phyloP scores from a whole-genome alignment of 2,113 vertebrate genomes.

The Colossoma macropomum region DNA sequence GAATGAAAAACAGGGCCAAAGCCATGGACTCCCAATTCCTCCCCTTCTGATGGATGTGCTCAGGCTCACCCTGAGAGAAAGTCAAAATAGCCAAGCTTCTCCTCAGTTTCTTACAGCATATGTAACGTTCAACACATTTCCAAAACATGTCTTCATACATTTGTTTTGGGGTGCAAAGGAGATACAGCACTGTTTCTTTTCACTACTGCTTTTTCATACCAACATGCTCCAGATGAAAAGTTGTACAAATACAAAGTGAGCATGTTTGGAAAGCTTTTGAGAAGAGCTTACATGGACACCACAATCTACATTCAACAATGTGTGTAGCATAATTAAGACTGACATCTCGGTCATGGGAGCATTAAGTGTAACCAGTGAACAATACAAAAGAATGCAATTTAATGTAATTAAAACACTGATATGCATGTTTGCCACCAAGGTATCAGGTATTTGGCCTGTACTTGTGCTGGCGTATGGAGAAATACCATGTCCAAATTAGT shows the following conservation, averaged over 20 bases:
- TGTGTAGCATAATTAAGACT: background rate
- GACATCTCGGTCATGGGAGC: background rate
- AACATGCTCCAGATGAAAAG: background rate
- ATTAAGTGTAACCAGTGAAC: background rate
- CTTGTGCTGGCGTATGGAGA: background rate
- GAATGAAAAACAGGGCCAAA: conserved; percentile 67
- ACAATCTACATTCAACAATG: background rate
- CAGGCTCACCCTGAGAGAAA: conserved; percentile 31
- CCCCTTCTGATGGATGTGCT: conserved; percentile 71
- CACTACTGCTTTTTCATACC: background rate
- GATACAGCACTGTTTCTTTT: background rate
- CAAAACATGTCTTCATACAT: background rate
- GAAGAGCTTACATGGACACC: background rate
- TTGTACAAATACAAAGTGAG: background rate
- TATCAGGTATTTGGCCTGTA: background rate
- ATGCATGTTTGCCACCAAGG: background rate
- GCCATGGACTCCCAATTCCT: conserved; percentile 66
- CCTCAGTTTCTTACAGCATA: background rate
- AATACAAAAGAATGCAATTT: background rate
- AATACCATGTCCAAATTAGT: conserved; percentile 9
- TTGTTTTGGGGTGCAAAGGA: background rate
- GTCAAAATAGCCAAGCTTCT: background rate
- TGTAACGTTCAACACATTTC: background rate
- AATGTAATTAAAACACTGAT: background rate
- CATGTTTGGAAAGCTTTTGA: background rate